Percentiles rank a stretch among this genome's conserved stretches.
Evolutionary conservation across 2,113 vertebrate genomes (phyloP).

Genomic region (Camelus dromedarius): DNA sequence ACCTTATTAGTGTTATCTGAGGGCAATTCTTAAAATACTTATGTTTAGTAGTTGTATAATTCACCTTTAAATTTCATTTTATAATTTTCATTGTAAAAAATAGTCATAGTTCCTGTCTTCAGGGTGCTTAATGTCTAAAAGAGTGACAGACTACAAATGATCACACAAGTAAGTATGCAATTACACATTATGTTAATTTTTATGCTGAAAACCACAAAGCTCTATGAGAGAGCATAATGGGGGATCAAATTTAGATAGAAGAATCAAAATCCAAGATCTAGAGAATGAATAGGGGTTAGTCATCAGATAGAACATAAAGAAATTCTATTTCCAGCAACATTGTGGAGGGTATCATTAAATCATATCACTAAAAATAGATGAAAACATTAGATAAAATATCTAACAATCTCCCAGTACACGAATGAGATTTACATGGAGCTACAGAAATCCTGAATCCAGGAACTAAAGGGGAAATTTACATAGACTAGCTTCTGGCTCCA

Average conservation of each 20-base stretch:
- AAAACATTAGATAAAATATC: slow-evolving; percentile 21
- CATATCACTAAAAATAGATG: not conserved
- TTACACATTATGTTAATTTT: not conserved
- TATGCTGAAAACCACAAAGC: not conserved
- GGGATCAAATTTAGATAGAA: not conserved
- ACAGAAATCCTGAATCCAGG: slow-evolving; percentile 2
- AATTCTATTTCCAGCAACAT: slow-evolving; percentile 11
- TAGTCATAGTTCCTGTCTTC: not conserved
- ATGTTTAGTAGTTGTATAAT: slow-evolving; percentile 27
- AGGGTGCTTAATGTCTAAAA: not conserved
- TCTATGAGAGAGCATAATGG: not conserved
- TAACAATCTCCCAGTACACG: not conserved
- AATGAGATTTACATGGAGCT: not conserved
- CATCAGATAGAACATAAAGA: slow-evolving; percentile 1
- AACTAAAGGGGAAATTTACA: slow-evolving; percentile 25
- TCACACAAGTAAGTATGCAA: not conserved
- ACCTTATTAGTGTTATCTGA: not conserved
- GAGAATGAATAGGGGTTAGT: not conserved
- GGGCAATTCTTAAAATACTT: slow-evolving; percentile 28
- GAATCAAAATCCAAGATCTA: not conserved
- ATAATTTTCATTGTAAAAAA: not conserved
- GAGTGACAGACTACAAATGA: not conserved
- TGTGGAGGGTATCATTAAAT: not conserved
- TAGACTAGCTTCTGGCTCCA: not conserved
- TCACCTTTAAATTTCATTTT: slow-evolving; percentile 44